These are phyloP conservation scores for Calliopum simillimum DNA, from an alignment of 2,888 invertebrate species.

Conservation along the genomic window DNA sequence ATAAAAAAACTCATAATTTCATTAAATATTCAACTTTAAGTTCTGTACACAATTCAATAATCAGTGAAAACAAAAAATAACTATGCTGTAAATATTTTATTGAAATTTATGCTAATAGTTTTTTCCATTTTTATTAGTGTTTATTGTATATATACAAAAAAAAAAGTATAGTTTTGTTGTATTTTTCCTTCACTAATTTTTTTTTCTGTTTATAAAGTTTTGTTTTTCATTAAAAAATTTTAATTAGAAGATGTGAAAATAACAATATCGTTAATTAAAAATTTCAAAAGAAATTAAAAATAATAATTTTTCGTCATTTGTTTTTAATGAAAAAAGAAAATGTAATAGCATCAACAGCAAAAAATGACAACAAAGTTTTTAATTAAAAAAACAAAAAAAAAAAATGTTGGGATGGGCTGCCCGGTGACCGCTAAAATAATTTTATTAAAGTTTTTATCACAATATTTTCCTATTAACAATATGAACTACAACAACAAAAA, in stretches of 20 bases:
- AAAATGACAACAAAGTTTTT: conserved; percentile 14
- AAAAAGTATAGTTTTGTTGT: conserved; percentile 25
- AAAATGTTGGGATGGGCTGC: conserved; percentile 69
- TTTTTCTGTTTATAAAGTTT: background rate
- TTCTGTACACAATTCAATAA: conserved; percentile 6
- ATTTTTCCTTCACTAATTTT: conserved; percentile 11
- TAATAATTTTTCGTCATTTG: too few relatives aligned
- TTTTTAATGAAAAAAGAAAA: conserved; percentile 31
- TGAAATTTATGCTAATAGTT: conserved; percentile 24
- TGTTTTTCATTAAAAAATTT: too few relatives aligned
- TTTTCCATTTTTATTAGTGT: conserved; percentile 26
- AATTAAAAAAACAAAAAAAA: conserved; percentile 49
- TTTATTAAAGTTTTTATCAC: conserved; percentile 44
- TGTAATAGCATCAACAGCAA: background rate
- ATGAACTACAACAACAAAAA: conserved; percentile 13
- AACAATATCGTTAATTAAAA: too few relatives aligned
- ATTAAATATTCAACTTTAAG: background rate
- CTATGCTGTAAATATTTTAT: conserved; percentile 34
- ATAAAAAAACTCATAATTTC: background rate
- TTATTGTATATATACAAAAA: conserved; percentile 34
- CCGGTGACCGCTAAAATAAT: conserved; percentile 68
- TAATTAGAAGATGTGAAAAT: too few relatives aligned
- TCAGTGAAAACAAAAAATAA: background rate
- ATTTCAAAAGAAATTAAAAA: too few relatives aligned
- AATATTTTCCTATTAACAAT: conserved; percentile 23